Evolutionary conservation across 2,797 vertebrate genomes (phyloP), one percentile per base, ranked within the genome.

Genomic region (Eleutherodactylus coqui): DNA sequence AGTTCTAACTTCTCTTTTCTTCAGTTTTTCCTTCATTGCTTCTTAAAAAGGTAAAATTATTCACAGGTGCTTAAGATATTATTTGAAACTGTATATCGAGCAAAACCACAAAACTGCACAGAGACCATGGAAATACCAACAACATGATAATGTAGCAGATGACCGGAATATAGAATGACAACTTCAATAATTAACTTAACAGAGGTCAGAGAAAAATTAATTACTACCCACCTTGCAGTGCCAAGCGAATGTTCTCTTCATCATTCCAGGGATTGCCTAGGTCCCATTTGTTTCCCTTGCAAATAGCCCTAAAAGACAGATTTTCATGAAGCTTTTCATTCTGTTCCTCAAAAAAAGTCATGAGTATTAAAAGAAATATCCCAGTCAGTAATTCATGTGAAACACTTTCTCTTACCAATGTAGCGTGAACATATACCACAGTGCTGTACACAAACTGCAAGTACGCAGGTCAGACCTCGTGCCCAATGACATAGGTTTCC

Each of bases 161-260:
- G 53, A 78, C 7, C 47, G 24, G 29, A 27, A 70, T 16, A 58
- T 7, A 51, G 11, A 79, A 45, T 14, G 17, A 51, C 27, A 81
- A 53, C 62, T 70, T 51, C 32, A 24, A 47, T 19, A 27, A 58
- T 55, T 75, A 55, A 27, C 38, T 11, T 47, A 80, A 51, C 27
- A 36, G n/a, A 73, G 51, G 49, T 72, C 34, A 58, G 38, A 27
- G 21, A 36, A 36, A 36, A 53, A 36, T 34, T 36, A 34, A 82
- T 51, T 51, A 51, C 64, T 88, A 55, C 91, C 83, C 90, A 95
- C 94, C 93, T 93, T 94, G 95, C 88, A 94, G 77, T 49, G 88
- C 89, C 84, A 75, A 89, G 51, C 94, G 86, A 88, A 93, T 49
- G 84, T 78, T 9, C 0, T 8, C 89, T 0, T 91, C 89, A 38